These are phyloP conservation scores for Eupithecia vulgata DNA, from an alignment of 2,888 invertebrate genomes.

Conservation along the genomic window DNA sequence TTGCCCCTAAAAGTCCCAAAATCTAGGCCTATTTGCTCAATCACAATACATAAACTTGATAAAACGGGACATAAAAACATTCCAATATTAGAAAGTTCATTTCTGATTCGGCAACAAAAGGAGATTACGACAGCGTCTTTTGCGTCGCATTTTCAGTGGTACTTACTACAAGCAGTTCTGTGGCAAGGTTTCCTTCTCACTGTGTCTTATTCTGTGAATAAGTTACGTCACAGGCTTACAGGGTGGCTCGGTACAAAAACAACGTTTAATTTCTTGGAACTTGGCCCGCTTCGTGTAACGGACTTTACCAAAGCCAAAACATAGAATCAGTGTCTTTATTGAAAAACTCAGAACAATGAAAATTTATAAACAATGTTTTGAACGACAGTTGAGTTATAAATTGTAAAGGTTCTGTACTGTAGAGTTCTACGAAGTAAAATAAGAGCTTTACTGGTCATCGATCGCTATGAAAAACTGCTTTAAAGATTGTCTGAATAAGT, in stretches of 20 bases:
- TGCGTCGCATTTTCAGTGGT: constrained; percentile 35
- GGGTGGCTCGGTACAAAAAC: constrained; percentile 49
- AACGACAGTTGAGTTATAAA: neutral
- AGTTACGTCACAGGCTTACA: constrained; percentile 42
- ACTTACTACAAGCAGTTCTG: constrained; percentile 5
- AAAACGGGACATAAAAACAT: constrained; percentile 38
- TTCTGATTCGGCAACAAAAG: constrained; percentile 40
- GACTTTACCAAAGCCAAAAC: constrained; percentile 11
- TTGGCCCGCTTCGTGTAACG: constrained; percentile 32
- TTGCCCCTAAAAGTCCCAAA: constrained; percentile 18
- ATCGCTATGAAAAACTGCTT: neutral
- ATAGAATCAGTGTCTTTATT: constrained; percentile 24
- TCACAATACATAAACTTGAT: constrained; percentile 40
- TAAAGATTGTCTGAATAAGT: neutral
- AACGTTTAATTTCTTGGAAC: constrained; percentile 48
- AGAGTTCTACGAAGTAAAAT: neutral
- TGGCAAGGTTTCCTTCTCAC: constrained; percentile 6
- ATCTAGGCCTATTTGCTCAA: constrained; percentile 26
- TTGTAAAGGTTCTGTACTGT: neutral
- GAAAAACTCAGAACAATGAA: constrained; percentile 5
- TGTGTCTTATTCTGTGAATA: constrained; percentile 12
- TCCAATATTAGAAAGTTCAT: constrained; percentile 44
- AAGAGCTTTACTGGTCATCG: neutral
- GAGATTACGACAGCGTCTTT: constrained; percentile 41
- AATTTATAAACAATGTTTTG: neutral